Evolutionary conservation across 2,888 invertebrate species (phyloP).

Genomic region (Phyllotreta striolata): DNA sequence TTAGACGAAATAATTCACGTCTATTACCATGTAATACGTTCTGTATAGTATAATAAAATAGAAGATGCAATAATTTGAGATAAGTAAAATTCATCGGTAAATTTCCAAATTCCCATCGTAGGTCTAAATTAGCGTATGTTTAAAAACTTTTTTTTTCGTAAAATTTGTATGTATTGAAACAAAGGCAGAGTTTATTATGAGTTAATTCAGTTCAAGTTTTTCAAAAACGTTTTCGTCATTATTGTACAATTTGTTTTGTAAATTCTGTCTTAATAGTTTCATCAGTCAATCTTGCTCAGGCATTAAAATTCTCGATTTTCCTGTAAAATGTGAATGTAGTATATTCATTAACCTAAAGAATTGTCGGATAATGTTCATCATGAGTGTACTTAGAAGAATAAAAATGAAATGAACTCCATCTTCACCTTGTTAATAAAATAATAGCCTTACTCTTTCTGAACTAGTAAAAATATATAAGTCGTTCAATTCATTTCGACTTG

Average conservation of each 20-base stretch:
- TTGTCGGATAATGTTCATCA: slow-evolving; percentile 54
- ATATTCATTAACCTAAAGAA: slow-evolving; percentile 44
- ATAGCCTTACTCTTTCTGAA: slow-evolving; percentile 41
- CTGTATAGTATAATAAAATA: slow-evolving; percentile 26
- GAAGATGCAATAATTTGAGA: slow-evolving; percentile 26
- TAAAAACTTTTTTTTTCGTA: slow-evolving; percentile 10
- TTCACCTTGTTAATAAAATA: slow-evolving; percentile 45
- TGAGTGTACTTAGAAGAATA: slow-evolving; percentile 56
- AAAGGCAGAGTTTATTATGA: slow-evolving; percentile 9
- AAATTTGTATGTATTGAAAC: slow-evolving; percentile 16
- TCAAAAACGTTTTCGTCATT: neutral
- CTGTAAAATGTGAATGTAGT: slow-evolving; percentile 43
- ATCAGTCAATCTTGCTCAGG: slow-evolving; percentile 21
- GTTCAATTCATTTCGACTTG: slow-evolving; percentile 20
- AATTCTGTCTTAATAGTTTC: slow-evolving; percentile 16
- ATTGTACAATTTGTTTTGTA: neutral
- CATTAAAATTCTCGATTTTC: slow-evolving; percentile 36
- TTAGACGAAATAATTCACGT: slow-evolving; percentile 4
- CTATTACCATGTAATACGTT: slow-evolving; percentile 17
- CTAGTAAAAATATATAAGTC: slow-evolving; percentile 34
- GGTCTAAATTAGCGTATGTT: slow-evolving; percentile 7
- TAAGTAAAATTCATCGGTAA: slow-evolving; percentile 11
- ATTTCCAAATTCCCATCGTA: slow-evolving; percentile 11
- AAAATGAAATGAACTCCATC: slow-evolving; percentile 39
- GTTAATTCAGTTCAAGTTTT: neutral